Percentiles rank a stretch among this genome's conserved stretches.
Conservation (phyloP, 2,113 vertebrate species). For the Eudyptes chrysolophus region DNA sequence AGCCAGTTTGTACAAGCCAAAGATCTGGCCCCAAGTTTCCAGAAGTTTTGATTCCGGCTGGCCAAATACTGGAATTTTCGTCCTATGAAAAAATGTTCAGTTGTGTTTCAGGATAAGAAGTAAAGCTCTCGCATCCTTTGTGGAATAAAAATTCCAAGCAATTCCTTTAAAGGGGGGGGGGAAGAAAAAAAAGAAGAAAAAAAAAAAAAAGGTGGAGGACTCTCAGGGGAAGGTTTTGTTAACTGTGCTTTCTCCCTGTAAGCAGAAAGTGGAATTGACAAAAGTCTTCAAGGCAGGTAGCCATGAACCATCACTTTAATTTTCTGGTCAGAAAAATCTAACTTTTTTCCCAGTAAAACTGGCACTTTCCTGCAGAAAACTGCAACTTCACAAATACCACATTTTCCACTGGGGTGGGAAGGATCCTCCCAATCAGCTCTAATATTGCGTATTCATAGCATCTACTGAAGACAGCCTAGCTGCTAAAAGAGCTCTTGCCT, state of each 20-base stretch:
- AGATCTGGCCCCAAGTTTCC: constrained; percentile 54
- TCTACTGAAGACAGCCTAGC: background rate
- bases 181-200: background rate
- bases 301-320: background rate
- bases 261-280: background rate
- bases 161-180: background rate
- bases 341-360: background rate
- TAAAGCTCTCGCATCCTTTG: background rate
- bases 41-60: constrained; percentile 24
- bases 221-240: background rate
- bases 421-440: background rate
- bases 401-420: constrained; percentile 34
- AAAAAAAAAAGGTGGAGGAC: background rate
- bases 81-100: background rate
- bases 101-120: background rate
- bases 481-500: background rate
- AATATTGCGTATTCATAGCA: background rate
- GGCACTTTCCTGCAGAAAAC: constrained; percentile 35
- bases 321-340: background rate
- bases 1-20: constrained; percentile 45
- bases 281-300: background rate
- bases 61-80: constrained; percentile 23
- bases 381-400: constrained; percentile 22
- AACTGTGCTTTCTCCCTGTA: background rate
- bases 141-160: background rate